Evolutionary conservation across 2,888 invertebrate genomes (phyloP).

Genomic region (Perizoma flavofasciatum): DNA sequence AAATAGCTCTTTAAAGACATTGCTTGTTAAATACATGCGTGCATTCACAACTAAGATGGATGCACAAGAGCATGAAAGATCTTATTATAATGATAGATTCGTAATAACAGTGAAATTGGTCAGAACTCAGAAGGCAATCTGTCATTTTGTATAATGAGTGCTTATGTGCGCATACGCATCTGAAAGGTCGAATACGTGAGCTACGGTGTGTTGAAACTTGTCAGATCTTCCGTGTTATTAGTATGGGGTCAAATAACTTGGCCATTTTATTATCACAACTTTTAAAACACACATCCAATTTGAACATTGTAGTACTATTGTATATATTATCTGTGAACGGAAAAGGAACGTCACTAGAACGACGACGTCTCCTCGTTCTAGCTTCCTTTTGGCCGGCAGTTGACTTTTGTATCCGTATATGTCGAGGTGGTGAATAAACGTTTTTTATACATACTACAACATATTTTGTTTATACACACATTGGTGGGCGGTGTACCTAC

Average conservation of each 20-base stretch:
- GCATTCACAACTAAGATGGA: no score
- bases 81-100: constrained; percentile 12
- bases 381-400: no score
- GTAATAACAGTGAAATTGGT: constrained; percentile 27
- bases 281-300: neutral
- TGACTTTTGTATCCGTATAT: no score
- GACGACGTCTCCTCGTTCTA: no score
- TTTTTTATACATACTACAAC: no score
- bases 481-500: no score
- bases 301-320: neutral
- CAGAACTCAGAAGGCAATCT: constrained; percentile 25
- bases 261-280: neutral
- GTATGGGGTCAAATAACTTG: constrained; percentile 17
- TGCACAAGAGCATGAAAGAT: neutral
- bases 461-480: no score
- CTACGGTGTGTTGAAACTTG: constrained; percentile 11
- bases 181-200: constrained; percentile 25
- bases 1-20: no score
- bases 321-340: no score
- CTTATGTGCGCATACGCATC: constrained; percentile 27
- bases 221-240: constrained; percentile 13
- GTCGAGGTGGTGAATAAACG: no score
- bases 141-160: constrained; percentile 31
- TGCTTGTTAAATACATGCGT: no score
- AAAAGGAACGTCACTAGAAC: no score